Conservation (phyloP, 2,888 invertebrate genomes). For the Pseudolycoriella hygida region DNA sequence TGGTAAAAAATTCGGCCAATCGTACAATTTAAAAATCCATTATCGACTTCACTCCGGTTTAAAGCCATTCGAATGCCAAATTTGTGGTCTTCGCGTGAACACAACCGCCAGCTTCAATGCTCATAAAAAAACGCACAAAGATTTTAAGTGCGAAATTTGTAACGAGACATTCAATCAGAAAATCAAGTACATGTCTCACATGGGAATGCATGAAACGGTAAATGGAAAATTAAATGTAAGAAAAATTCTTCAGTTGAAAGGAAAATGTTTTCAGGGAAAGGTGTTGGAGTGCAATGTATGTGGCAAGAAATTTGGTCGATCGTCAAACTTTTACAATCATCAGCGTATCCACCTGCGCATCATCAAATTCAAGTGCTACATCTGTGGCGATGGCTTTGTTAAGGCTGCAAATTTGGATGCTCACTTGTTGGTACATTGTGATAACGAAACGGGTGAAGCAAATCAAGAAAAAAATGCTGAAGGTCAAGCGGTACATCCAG, state of each 20-base stretch:
- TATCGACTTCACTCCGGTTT: conserved; percentile 28
- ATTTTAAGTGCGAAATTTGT: conserved; percentile 9
- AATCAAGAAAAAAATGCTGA: conserved; percentile 6
- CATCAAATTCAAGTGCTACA: conserved; percentile 7
- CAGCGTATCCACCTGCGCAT: conserved; percentile 9
- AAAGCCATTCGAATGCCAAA: conserved; percentile 26
- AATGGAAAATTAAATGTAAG: too few relatives aligned
- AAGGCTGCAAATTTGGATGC: conserved; percentile 8
- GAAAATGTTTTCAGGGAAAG: not conserved
- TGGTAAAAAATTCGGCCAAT: conserved; percentile 28
- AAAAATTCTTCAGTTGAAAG: too few relatives aligned
- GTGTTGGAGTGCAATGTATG: conserved; percentile 7
- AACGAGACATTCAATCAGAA: conserved; percentile 9
- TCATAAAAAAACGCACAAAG: conserved; percentile 26
- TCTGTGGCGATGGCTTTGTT: conserved; percentile 7
- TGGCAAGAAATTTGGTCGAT: conserved; percentile 8
- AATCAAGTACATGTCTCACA: conserved; percentile 8
- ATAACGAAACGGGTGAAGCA: conserved; percentile 6
- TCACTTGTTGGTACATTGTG: conserved; percentile 7
- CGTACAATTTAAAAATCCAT: conserved; percentile 28
- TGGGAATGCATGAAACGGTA: conserved; percentile 8
- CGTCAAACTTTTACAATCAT: conserved; percentile 9
- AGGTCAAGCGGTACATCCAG: too few relatives aligned
- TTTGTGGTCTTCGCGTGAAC: conserved; percentile 26
- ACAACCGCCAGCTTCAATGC: conserved; percentile 27